phyloP scores from a whole-genome alignment of 2,113 vertebrate genomes.

The Mus spicilegus region DNA sequence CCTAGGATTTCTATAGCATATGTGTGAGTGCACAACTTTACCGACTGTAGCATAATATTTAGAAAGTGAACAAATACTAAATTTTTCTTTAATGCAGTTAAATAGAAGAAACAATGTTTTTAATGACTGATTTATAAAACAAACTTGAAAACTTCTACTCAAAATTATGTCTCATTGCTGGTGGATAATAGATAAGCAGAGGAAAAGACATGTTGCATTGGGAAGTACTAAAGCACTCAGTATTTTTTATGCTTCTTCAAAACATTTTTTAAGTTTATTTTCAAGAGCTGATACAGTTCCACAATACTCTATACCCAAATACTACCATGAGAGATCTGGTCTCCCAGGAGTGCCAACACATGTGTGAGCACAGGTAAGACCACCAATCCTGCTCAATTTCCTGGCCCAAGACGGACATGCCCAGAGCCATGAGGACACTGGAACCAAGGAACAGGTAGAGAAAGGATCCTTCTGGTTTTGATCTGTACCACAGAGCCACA shows the following conservation, averaged over 20 bases:
- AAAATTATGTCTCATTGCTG: neutral
- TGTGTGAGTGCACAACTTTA: neutral
- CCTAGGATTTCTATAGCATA: neutral
- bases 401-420: too few species aligned
- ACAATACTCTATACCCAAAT: too few species aligned
- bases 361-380: too few species aligned
- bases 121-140: constrained; percentile 16
- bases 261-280: neutral
- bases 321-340: too few species aligned
- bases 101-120: neutral
- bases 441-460: too few species aligned
- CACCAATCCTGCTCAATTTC: too few species aligned
- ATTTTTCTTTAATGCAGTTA: neutral
- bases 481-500: too few species aligned
- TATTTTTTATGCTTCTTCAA: neutral
- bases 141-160: constrained; percentile 22
- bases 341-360: too few species aligned
- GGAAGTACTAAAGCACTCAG: neutral
- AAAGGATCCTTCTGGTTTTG: too few species aligned
- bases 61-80: constrained; percentile 27
- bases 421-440: too few species aligned
- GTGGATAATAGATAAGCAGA: neutral
- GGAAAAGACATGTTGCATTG: constrained; percentile 1
- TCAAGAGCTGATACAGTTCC: too few species aligned
- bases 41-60: neutral